Evolutionary conservation across 2,888 invertebrate species (phyloP).

Genomic region (Mellilla xanthometata): DNA sequence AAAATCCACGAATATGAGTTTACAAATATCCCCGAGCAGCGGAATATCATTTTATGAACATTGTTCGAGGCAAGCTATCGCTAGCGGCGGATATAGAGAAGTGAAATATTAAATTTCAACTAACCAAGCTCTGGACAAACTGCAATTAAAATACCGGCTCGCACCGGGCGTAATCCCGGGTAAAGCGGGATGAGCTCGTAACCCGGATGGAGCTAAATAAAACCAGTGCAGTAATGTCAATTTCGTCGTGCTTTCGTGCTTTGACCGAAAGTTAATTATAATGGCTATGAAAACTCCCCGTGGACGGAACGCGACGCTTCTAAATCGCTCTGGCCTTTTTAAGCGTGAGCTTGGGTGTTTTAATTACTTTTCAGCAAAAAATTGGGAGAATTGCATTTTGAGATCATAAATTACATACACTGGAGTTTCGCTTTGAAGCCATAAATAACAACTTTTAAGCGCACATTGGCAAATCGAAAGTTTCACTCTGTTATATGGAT

Average conservation of each 20-base stretch:
- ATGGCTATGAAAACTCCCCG: conserved; percentile 9
- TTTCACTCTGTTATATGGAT: too few species aligned
- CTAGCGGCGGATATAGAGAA: conserved; percentile 13
- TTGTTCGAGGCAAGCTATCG: conserved; percentile 9
- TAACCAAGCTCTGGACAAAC: conserved; percentile 32
- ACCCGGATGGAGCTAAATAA: conserved; percentile 25
- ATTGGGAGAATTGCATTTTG: too few species aligned
- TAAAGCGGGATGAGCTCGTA: conserved; percentile 30
- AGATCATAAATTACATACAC: too few species aligned
- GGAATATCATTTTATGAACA: conserved; percentile 6
- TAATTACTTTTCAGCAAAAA: too few species aligned
- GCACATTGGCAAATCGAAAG: too few species aligned
- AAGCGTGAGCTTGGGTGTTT: too few species aligned
- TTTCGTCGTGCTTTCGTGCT: conserved; percentile 21
- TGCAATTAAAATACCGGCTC: conserved; percentile 39
- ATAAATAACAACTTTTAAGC: too few species aligned
- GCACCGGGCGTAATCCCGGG: conserved; percentile 23
- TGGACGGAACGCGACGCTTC: conserved; percentile 1
- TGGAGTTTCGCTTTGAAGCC: too few species aligned
- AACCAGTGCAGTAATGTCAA: conserved; percentile 26
- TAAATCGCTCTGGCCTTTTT: neutral
- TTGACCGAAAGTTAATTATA: conserved; percentile 23
- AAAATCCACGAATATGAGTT: neutral
- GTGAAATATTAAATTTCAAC: conserved; percentile 43
- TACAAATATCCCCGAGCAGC: neutral